These are phyloP conservation scores for Platycercus adscitus DNA, from an alignment of 2,113 vertebrate species.

Conservation along the genomic window DNA sequence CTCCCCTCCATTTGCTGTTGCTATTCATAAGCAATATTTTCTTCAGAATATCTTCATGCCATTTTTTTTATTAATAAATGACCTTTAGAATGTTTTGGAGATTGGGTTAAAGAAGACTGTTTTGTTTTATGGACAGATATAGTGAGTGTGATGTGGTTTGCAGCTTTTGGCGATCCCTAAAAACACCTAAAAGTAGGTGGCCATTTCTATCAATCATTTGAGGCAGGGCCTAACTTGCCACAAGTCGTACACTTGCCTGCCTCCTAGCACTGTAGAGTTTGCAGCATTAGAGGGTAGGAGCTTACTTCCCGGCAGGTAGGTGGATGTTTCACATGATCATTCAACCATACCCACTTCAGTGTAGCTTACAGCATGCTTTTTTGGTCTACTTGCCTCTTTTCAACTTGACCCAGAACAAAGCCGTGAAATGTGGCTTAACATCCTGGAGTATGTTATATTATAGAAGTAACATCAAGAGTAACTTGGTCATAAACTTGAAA, in stretches of 20 bases:
- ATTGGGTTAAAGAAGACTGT: background rate
- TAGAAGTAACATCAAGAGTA: background rate
- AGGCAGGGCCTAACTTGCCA: background rate
- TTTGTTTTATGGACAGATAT: background rate
- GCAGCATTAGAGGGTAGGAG: background rate
- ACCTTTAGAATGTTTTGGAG: background rate
- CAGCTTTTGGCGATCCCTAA: background rate
- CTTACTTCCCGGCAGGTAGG: background rate
- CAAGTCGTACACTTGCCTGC: accelerated
- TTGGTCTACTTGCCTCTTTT: background rate
- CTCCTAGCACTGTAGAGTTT: background rate
- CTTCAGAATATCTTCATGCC: background rate
- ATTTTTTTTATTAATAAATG: background rate
- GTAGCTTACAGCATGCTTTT: background rate
- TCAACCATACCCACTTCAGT: background rate
- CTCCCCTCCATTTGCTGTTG: background rate
- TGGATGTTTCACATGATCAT: background rate
- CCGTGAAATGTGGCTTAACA: background rate
- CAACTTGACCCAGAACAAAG: background rate
- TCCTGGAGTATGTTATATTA: background rate
- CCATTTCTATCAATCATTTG: background rate
- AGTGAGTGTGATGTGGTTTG: background rate
- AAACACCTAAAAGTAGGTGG: background rate
- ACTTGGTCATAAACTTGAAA: background rate
- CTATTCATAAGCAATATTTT: background rate